These are phyloP conservation scores for Cyanistes caeruleus DNA, from an alignment of 2,113 vertebrate species.

Conservation along the genomic window DNA sequence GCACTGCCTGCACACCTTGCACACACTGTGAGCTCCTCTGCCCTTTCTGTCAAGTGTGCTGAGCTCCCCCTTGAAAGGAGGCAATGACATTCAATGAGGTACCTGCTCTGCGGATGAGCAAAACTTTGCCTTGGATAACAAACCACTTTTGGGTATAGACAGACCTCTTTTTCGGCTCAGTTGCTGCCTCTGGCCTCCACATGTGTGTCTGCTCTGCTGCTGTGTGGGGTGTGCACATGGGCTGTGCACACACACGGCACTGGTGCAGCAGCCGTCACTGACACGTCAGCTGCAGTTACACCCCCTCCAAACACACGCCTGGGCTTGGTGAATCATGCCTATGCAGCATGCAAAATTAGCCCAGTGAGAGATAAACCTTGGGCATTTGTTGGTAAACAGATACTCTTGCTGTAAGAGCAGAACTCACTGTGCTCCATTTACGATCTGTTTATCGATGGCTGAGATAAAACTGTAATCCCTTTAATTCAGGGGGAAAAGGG, in stretches of 20 bases:
- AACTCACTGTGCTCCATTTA: conserved; percentile 13
- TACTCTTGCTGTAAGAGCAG: neutral
- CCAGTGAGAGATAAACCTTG: neutral
- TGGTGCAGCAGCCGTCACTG: conserved; percentile 28
- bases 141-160: neutral
- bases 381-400: conserved; percentile 35
- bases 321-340: conserved; percentile 21
- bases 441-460: neutral
- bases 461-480: conserved; percentile 34
- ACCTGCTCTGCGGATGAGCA: neutral
- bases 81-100: rapidly evolving
- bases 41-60: neutral
- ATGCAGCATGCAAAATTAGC: neutral
- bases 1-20: rapidly evolving
- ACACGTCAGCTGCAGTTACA: neutral
- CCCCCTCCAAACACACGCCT: neutral
- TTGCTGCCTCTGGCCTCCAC: neutral
- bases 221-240: neutral
- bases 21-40: neutral
- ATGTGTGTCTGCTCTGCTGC: neutral
- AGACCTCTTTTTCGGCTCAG: rapidly evolving
- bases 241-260: neutral
- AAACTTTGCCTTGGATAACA: neutral
- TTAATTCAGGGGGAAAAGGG: neutral
- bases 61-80: neutral